Evolutionary conservation across 2,888 invertebrate species (phyloP), one percentile per base, ranked within the genome.

Genomic region (Mythimna vitellina): DNA sequence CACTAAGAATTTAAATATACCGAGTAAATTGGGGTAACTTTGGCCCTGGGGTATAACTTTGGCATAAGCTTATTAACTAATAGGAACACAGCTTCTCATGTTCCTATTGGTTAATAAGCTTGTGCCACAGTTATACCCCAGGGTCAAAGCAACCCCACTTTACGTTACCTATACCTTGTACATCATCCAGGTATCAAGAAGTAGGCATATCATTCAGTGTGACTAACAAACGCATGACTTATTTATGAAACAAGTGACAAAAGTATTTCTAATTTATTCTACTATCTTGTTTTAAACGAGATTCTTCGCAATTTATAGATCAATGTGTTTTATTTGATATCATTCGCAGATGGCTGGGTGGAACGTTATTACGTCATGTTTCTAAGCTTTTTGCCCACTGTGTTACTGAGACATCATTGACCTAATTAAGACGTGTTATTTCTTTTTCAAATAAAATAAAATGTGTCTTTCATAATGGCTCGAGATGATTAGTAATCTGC

Each of bases 161-260:
- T 35, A 35, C 35, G 1, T 12, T 42, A 42, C 38, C 14, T 42
- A 61, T 32, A 80, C 38, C n/a, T 65, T 83, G 54, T 67, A 62
- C 49, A 71, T 76, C 65, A 70, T 67, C 71, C 17, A 70, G 60
- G 67, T 71, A 57, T 58, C 56, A 58, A 68, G 29, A 62, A 66
- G n/a, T 74, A 78, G 76, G 69, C 54, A 84, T 64, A 57, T 86
- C 71, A 73, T 81, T 61, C 57, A 73, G 49, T 83, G 85, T 85
- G 81, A 85, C 85, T 85, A 85, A 85, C 87, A 85, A 67, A 49
- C 81, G 85, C 87, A 85, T 85, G 85, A 78, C 63, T 70, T 78
- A 76, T 75, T 35, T 71, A 69, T 65, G 60, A 81, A 71, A 72
- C 17, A 32, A 70, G 25, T 61, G 35, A 67, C 60, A 51, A 56